Base-by-base conservation (phyloP, 2,888 invertebrate species). In the Mamestra brassicae region DNA sequence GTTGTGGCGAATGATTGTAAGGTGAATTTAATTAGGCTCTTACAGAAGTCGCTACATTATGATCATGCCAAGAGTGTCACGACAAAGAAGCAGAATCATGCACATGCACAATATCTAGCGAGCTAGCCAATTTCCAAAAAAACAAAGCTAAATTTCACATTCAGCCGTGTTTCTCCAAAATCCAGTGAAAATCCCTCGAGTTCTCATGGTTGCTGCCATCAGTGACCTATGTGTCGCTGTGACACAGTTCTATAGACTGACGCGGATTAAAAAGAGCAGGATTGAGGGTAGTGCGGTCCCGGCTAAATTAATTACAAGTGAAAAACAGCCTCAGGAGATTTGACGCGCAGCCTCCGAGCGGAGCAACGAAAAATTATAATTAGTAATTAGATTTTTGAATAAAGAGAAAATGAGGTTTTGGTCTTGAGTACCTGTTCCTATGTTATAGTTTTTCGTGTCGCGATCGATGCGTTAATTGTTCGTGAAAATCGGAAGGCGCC, bases 281-380 rank as follows among this genome's bases (percentile, higher is more conserved):
- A 55, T 45, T 13, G 38, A n/a, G 60, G 34, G 58, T 6, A 60
- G 50, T 26, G 66, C 42, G 47, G 54, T 54, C 3, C 17, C 38
- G n/a, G 74, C n/a, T 38, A 58, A 69, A 47, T 78, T 52, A 79
- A 66, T 70, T 58, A 62, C 65, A 69, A 66, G 38, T 42, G 11
- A 60, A 71, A 58, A 42, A 38, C n/a, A 3, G 13, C 38, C 34
- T n/a, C 55, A 11, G 78, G 55, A 52, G 61, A 66, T 38, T 10
- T 26, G 61, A n/a, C 8, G 36, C 15, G 36, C 15, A 15, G 65
- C n/a, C 52, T 47, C 15, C 36, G 3, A 17, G n/a, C 38, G 2
- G 36, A 15, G 34, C 26, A 38, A 17, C 11, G 54, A 36, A n/a
- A 38, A 26, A 57, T 26, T 26, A 26, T 1, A 26, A 26, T 26